phyloP scores from a whole-genome alignment of 92 coral and sea anemone genomes.

The Heliopora coerulea region DNA sequence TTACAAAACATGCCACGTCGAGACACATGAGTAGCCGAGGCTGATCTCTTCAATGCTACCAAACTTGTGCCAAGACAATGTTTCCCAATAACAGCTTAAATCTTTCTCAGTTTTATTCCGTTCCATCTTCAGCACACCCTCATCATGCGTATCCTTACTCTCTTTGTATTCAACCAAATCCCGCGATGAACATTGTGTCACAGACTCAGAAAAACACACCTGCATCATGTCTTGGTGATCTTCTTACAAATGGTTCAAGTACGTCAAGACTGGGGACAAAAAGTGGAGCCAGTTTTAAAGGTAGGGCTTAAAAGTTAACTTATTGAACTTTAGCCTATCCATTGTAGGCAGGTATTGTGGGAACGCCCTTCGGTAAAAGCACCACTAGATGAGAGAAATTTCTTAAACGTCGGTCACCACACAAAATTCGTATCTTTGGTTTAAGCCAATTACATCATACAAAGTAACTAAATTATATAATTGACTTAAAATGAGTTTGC shows the following conservation, averaged over 20 bases:
- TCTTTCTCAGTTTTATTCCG: conserved; percentile 33
- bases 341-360: too few relatives aligned
- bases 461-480: too few relatives aligned
- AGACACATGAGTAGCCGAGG: not conserved
- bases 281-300: conserved; percentile 6
- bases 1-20: not conserved
- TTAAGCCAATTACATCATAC: too few relatives aligned
- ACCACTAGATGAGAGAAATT: too few relatives aligned
- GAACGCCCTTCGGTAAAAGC: too few relatives aligned
- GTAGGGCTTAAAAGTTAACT: too few relatives aligned
- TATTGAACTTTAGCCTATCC: too few relatives aligned
- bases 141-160: conserved; percentile 23
- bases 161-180: conserved; percentile 37
- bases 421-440: too few relatives aligned
- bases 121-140: conserved; percentile 16
- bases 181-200: conserved; percentile 9
- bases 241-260: not conserved
- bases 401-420: too few relatives aligned
- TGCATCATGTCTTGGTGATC: conserved; percentile 5
- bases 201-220: conserved; percentile 17
- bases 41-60: not conserved
- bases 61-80: not conserved
- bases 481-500: too few relatives aligned
- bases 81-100: conserved; percentile 24
- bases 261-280: conserved; percentile 7